Conservation (phyloP, 1,140 invertebrate genomes). For the Metaphire vulgaris region DNA sequence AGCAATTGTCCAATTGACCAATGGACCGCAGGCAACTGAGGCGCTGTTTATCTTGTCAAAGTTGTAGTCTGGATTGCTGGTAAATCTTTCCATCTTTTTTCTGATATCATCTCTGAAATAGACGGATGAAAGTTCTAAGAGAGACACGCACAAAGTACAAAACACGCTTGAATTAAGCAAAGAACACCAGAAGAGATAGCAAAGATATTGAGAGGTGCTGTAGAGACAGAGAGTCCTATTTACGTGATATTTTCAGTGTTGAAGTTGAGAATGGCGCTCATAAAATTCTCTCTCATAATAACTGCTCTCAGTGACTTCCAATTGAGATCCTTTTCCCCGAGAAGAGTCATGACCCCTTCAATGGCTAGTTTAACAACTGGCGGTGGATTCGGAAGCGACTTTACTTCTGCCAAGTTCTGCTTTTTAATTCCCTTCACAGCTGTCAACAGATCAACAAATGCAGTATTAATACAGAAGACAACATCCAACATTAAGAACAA, state of each 20-base stretch:
- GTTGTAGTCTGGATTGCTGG: constrained; percentile 96
- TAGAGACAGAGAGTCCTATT: constrained; percentile 55
- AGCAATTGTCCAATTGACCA: constrained; percentile 99
- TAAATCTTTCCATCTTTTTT: constrained; percentile 88
- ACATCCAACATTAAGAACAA: no score
- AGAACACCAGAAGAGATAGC: no score
- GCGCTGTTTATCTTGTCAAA: constrained; percentile 99
- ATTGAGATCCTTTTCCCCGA: constrained; percentile 93
- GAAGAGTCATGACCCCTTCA: constrained; percentile 94
- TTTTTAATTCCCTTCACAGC: constrained; percentile 99
- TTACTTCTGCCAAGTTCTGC: constrained; percentile 95
- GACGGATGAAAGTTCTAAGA: no score
- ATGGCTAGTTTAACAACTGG: constrained; percentile 93
- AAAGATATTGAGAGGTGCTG: neutral
- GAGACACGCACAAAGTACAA: no score
- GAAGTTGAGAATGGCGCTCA: constrained; percentile 98
- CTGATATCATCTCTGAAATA: constrained; percentile 79
- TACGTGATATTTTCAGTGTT: constrained; percentile 94
- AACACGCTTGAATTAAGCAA: no score
- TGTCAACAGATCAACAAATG: constrained; percentile 51
- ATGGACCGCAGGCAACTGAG: constrained; percentile 95
- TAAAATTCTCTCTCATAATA: constrained; percentile 99
- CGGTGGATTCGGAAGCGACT: constrained; percentile 96
- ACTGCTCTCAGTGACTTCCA: constrained; percentile 97
- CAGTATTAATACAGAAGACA: no score